phyloP scores from a whole-genome alignment of 2,113 vertebrate genomes.

The Atrichornis clamosus region DNA sequence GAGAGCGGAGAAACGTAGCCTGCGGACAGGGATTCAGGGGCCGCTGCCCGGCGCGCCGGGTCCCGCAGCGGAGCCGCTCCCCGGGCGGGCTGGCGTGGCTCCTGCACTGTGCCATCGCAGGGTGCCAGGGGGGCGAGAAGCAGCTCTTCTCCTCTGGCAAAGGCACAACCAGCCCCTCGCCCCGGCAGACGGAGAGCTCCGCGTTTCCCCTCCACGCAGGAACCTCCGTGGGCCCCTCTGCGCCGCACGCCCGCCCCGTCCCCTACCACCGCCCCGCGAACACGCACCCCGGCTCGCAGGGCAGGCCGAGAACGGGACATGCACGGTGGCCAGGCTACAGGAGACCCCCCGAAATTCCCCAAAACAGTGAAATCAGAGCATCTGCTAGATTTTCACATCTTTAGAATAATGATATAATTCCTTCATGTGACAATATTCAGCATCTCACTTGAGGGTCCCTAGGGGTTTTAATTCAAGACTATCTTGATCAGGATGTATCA shows the following conservation, averaged over 20 bases:
- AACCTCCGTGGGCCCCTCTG: accelerated
- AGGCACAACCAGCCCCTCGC: not conserved
- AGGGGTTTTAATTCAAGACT: not conserved
- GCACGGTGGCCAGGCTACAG: accelerated
- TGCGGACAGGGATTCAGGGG: constrained; percentile 38
- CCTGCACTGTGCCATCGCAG: accelerated
- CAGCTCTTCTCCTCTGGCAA: accelerated
- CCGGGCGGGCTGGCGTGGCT: not conserved
- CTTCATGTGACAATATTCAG: not conserved
- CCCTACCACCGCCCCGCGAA: accelerated
- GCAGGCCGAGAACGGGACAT: not conserved
- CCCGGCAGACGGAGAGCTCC: accelerated
- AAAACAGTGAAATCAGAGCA: accelerated
- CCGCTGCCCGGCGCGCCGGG: not conserved
- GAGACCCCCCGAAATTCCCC: not conserved
- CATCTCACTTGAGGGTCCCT: not conserved
- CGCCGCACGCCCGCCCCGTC: accelerated
- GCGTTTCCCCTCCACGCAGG: too few relatives aligned
- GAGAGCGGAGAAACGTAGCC: constrained; percentile 34
- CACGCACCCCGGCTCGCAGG: accelerated
- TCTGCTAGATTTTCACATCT: not conserved
- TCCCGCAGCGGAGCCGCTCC: not conserved
- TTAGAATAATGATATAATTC: not conserved
- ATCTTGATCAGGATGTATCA: not conserved
- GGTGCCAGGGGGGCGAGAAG: accelerated